Conservation (phyloP, 2,113 vertebrate species). For the Hemiscyllium ocellatum region DNA sequence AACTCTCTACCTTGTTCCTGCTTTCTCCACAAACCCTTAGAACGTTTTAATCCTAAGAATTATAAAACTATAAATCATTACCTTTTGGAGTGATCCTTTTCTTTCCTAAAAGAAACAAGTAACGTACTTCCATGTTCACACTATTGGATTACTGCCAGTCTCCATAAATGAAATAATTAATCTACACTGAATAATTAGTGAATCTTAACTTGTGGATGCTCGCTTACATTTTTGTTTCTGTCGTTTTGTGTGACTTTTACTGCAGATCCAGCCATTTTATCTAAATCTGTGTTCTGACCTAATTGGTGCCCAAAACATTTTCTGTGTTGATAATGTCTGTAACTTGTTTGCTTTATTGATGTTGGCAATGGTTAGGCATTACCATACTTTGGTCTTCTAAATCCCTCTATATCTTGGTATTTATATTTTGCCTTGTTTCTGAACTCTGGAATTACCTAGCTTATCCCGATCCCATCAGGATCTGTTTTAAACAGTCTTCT, state of each 20-base stretch:
- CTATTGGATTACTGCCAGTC: not conserved
- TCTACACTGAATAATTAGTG: not conserved
- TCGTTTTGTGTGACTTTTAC: not conserved
- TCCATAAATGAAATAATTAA: not conserved
- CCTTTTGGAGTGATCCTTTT: not conserved
- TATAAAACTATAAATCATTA: conserved; percentile 21
- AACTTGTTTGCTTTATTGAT: not conserved
- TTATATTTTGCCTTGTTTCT: not conserved
- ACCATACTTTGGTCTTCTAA: not conserved
- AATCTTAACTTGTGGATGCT: not conserved
- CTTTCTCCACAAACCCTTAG: too few relatives aligned
- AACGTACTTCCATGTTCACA: not conserved
- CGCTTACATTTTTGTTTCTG: not conserved
- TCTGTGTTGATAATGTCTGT: not conserved
- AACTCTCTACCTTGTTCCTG: too few relatives aligned
- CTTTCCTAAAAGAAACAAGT: not conserved
- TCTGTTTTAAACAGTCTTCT: too few relatives aligned
- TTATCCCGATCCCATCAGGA: too few relatives aligned
- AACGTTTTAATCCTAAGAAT: too few relatives aligned
- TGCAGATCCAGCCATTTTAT: not conserved
- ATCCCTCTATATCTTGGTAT: not conserved
- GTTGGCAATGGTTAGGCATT: not conserved
- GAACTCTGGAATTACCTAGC: too few relatives aligned
- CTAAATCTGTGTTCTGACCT: not conserved
- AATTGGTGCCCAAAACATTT: not conserved